Base-by-base conservation (phyloP, 2,113 vertebrate genomes). In the Spea multiplicata region DNA sequence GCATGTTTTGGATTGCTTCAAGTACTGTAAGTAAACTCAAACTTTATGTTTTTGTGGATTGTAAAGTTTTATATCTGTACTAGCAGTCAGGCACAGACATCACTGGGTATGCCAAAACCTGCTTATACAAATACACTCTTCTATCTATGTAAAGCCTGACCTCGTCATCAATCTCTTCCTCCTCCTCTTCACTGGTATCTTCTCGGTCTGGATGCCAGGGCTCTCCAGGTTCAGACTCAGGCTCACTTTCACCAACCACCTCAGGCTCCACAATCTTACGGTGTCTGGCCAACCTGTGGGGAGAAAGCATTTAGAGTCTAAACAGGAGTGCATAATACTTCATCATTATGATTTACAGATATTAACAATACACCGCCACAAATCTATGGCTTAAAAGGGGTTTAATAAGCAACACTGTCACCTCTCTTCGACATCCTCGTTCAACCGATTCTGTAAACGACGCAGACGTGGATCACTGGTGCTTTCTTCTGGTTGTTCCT, bases 391-490 rank as follows among this genome's bases (percentile, higher is more conserved):
- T 30, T 30, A 30, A 59, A 59, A 12, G 10, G 55, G 55, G 8
- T 59, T 59, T 12, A 10, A n/a, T 45, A 73, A 59, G 71, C 3
- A 8, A 62, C 3, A 14, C 5, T 30, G 82, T 87, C 87, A 99
- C 97, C 96, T 95, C 81, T 99, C 97, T 86, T 99, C 97, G 66
- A 95, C 96, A 6, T 98, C 97, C 85, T 99, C 97, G 0, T 91
- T 94, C 1, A 94, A 92, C 0, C 97, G 95, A 86, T 98, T 99
- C 87, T 96, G 93, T 61, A 99, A 88, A 53, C 97, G 96, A 59
- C 92, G 95, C 5, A 99, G 89, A 50, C 96, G 94, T n/a, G 97
- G 96, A 82, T 99, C 97, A 0, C 94, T 96, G 48, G 95, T 91
- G 0, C 95, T 92, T 45, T 98, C 96, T 68, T 98, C 96, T 81